Base-by-base conservation (phyloP, 2,888 invertebrate genomes). In the Gandaritis pyraliata region DNA sequence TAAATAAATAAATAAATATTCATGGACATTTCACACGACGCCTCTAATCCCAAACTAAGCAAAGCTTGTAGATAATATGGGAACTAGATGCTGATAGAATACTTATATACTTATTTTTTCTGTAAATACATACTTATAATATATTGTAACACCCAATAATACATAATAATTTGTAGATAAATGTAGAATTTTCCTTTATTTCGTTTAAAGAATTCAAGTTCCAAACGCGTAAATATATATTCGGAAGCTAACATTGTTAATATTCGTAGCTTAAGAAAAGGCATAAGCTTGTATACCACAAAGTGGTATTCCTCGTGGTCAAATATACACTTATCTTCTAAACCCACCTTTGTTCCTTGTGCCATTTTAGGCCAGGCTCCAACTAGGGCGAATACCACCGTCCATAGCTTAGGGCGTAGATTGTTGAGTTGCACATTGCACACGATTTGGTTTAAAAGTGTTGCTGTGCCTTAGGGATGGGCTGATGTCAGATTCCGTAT, bases 301-400 rank as follows among this genome's bases (percentile, higher is more conserved):
- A 54, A 58, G 55, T 55, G 39, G 43, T 49, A 36, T 48, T 30
- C 46, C 30, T 18, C 30, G 58, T 45, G 58, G 58, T 62, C 58
- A 62, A 57, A 39, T 33, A 58, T 46, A 53, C 59, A 48, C 54
- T 46, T 54, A 46, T 46, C 38, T 51, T n/a, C 30, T 47, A 46
- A 54, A 30, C 18, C 45, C 30, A 49, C 53, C 58, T 62, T 62
- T 62, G 62, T 62, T 62, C 50, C 61, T 50, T n/a, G 50, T 30
- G 13, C 62, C 54, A 53, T 62, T 58, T 58, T 62, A 62, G 62
- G 62, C 33, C 12, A 15, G 11, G 33, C n/a, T 12, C 62, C 62
- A 54, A 62, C 51, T 61, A 48, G 52, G 61, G 61, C 48, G 47
- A 57, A 61, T 53, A 57, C 58, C 47, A n/a, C n/a, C 46, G 7